These are phyloP conservation scores for Clarias gariepinus DNA, from an alignment of 2,113 vertebrate species.

Conservation along the genomic window DNA sequence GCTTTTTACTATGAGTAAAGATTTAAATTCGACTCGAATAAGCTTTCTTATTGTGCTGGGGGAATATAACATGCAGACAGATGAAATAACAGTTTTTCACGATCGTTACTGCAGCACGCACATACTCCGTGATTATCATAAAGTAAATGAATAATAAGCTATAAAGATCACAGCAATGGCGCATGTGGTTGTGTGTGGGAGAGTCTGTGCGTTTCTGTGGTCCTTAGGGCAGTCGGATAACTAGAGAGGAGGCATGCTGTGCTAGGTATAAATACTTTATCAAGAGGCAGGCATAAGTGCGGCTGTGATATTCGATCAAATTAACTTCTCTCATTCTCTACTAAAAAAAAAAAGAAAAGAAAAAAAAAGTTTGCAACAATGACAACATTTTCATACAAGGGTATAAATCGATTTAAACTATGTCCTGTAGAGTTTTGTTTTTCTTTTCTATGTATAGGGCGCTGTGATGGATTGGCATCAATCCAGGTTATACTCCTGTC, in stretches of 20 bases:
- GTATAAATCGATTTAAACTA: background rate
- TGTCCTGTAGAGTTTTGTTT: background rate
- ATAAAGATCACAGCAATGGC: background rate
- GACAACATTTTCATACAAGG: background rate
- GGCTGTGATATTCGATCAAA: background rate
- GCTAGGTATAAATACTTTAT: constrained; percentile 14
- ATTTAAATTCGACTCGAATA: constrained; percentile 22
- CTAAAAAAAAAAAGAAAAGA: too few relatives aligned
- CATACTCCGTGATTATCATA: background rate
- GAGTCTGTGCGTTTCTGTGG: background rate
- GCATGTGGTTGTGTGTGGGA: background rate
- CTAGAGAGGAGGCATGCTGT: background rate
- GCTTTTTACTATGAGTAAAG: constrained; percentile 23
- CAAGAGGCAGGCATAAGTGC: background rate
- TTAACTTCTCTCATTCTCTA: background rate
- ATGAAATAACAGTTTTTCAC: constrained; percentile 2
- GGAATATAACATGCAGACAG: background rate
- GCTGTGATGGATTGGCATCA: background rate
- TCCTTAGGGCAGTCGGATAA: background rate
- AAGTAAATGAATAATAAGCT: constrained; percentile 2
- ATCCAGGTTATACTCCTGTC: background rate
- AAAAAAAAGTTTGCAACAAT: background rate
- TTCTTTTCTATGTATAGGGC: too few relatives aligned
- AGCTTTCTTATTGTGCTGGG: background rate
- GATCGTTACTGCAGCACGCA: background rate